phyloP scores from a whole-genome alignment of 2,113 vertebrate genomes.

The Mus pahari region DNA sequence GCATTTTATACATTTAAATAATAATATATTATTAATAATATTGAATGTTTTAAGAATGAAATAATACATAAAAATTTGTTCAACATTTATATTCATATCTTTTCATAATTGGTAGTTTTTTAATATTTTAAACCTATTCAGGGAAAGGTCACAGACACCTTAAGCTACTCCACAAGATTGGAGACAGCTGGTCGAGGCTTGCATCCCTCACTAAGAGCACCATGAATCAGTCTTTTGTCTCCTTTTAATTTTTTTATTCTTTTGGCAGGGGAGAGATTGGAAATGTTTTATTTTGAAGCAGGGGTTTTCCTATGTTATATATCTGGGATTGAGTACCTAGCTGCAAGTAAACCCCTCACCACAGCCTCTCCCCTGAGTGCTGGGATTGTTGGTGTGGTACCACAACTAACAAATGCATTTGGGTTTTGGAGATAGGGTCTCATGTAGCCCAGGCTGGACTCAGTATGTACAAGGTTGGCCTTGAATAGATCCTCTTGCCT shows the following conservation, averaged over 20 bases:
- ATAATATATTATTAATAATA: too few species aligned
- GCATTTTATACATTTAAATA: too few species aligned
- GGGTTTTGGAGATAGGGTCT: neutral
- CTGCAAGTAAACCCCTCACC: neutral
- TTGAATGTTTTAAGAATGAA: too few species aligned
- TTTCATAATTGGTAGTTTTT: slow-evolving; percentile 25
- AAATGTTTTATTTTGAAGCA: slow-evolving; percentile 20
- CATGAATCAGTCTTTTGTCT: neutral
- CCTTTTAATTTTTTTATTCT: neutral
- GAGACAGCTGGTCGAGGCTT: neutral
- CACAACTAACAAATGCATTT: neutral
- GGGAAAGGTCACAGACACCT: slow-evolving; percentile 18
- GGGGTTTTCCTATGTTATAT: neutral
- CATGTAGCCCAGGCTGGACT: neutral
- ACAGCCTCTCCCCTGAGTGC: too few species aligned
- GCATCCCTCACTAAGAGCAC: slow-evolving; percentile 1
- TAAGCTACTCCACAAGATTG: slow-evolving; percentile 17
- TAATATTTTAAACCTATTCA: slow-evolving; percentile 30
- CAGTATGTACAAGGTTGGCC: neutral
- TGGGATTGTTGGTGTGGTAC: too few species aligned
- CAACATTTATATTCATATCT: too few species aligned
- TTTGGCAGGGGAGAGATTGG: neutral
- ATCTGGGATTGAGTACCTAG: neutral
- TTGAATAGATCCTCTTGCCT: neutral
- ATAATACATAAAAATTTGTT: too few species aligned